Evolutionary conservation across 2,113 vertebrate species (phyloP).

Genomic region (Sylvilagus bachmani): DNA sequence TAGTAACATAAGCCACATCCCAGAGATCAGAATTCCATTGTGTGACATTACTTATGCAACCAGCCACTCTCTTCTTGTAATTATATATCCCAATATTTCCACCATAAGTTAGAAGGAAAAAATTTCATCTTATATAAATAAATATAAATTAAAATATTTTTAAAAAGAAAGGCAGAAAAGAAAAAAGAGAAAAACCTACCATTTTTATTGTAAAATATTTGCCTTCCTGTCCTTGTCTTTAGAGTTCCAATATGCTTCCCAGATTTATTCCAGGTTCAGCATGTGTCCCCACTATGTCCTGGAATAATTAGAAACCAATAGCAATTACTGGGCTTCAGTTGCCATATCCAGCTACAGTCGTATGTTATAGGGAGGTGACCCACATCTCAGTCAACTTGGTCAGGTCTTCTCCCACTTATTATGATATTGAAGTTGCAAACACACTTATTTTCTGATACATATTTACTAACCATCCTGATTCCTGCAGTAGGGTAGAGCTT

Average conservation of each 20-base stretch:
- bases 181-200: neutral
- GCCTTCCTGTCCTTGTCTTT: neutral
- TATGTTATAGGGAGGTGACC: neutral
- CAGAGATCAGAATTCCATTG: conserved; percentile 52
- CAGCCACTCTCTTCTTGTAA: neutral
- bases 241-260: neutral
- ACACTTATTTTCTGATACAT: neutral
- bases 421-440: neutral
- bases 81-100: conserved; percentile 3
- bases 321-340: neutral
- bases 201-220: neutral
- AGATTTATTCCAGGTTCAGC: neutral
- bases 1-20: neutral
- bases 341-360: neutral
- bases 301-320: neutral
- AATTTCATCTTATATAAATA: too few relatives aligned
- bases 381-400: neutral
- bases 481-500: neutral
- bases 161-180: too few relatives aligned
- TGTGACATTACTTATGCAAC: neutral
- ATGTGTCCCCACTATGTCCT: neutral
- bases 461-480: neutral
- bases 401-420: neutral
- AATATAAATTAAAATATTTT: too few relatives aligned
- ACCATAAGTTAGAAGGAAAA: conserved; percentile 24